These are phyloP conservation scores for Ctenosaura bakeri DNA, from an alignment of 2,797 vertebrate genomes.

Conservation along the genomic window DNA sequence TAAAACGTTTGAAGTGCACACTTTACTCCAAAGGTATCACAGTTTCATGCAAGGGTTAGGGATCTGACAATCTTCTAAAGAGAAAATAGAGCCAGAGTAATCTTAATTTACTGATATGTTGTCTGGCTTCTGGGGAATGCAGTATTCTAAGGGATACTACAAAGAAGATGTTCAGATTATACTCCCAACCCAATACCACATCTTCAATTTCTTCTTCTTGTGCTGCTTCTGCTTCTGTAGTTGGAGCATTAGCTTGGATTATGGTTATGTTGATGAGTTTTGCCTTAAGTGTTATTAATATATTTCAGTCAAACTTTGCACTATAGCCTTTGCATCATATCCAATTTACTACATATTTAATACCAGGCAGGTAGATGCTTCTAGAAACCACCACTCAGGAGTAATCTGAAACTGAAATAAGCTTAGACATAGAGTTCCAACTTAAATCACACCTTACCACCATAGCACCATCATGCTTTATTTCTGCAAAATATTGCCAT, in stretches of 20 bases:
- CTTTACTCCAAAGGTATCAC: constrained; percentile 27
- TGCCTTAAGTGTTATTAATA: too few species aligned
- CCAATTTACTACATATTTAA: constrained; percentile 4
- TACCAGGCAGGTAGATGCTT: not conserved
- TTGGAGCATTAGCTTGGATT: too few species aligned
- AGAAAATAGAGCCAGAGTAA: constrained; percentile 18
- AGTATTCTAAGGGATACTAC: not conserved
- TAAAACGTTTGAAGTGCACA: constrained; percentile 33
- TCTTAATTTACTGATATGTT: constrained; percentile 22
- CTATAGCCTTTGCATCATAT: too few species aligned
- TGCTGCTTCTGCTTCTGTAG: too few species aligned
- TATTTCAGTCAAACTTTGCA: too few species aligned
- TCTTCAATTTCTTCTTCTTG: too few species aligned
- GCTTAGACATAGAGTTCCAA: not conserved
- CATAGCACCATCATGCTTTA: not conserved
- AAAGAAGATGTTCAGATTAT: not conserved
- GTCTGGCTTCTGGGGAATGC: not conserved
- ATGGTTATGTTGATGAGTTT: too few species aligned
- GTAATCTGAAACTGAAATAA: not conserved
- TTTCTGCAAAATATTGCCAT: not conserved
- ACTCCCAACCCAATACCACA: not conserved
- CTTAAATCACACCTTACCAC: not conserved
- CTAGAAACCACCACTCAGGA: not conserved
- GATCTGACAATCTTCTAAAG: constrained; percentile 8
- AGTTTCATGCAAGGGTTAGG: constrained; percentile 18